Base-by-base conservation (phyloP, 2,888 invertebrate species). In the Agrochola litura region DNA sequence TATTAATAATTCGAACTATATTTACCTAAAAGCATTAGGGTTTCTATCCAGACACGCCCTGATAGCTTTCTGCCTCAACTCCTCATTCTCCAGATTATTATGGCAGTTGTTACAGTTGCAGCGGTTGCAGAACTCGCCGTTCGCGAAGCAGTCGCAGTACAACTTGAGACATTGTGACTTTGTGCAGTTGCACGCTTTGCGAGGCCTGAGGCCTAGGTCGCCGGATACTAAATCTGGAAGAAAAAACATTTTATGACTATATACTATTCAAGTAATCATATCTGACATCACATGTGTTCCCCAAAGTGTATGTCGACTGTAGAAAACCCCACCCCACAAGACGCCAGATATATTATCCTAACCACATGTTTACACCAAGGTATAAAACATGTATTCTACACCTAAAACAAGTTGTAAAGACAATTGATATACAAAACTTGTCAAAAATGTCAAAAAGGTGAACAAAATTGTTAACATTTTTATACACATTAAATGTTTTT, bases 81-180 rank as follows among this genome's bases (percentile, higher is more conserved):
- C 99, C 93, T 99, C 99, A 92, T 99, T 99, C 81, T 98, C 98
- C 86, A 99, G 96, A 96, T 99, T 99, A 92, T 99, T 99, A 90
- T 98, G 99, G 94, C 99, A 99, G 95, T 99, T 99, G 94, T 98
- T 98, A 95, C 99, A 99, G 93, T 99, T 99, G 96, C 99, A 99
- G 94, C 98, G 98, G 94, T 99, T 98, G 96, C 99, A 99, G 95
- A 99, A 99, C 96, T 99, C 99, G 6, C 99, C 99, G 96, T 99
- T 99, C 8, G 99, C 99, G 97, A 99, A 99, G 94, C 99, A 99
- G 94, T 99, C 99, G 96, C 99, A 99, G 94, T 99, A 99, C 95
- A 99, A 95, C 96, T 99, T 99, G 82, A 99, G 97, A 92, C 99
- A 99, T 93, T 99, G 99, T 4, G 99, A 99, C 95, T 99, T 99